Evolutionary conservation across 2,797 vertebrate species (phyloP).

Genomic region (Oreochromis grahami): DNA sequence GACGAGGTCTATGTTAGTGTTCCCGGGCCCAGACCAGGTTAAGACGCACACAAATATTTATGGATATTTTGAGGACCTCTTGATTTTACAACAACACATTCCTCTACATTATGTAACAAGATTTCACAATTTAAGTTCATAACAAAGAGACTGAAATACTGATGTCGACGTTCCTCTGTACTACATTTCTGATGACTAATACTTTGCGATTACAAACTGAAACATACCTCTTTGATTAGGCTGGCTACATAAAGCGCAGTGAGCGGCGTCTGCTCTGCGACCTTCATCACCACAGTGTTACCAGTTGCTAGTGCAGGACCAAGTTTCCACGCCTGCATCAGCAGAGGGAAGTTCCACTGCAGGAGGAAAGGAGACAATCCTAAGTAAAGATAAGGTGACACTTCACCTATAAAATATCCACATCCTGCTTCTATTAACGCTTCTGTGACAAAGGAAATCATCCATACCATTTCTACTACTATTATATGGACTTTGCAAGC

Average conservation of each 20-base stretch:
- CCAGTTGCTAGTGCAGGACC: slow-evolving; percentile 93
- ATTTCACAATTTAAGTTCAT: background rate
- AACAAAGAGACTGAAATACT: background rate
- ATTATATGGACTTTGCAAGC: background rate
- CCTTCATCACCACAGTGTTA: slow-evolving; percentile 96
- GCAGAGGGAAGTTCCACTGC: slow-evolving; percentile 96
- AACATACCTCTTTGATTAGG: slow-evolving; percentile 85
- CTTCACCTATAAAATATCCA: background rate
- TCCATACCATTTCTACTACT: rapidly evolving
- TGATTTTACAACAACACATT: background rate
- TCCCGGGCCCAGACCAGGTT: rapidly evolving
- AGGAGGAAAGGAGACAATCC: background rate
- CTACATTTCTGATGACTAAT: rapidly evolving
- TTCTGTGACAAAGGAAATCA: background rate
- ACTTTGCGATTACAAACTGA: background rate
- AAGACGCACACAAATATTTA: background rate
- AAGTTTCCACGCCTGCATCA: slow-evolving; percentile 95
- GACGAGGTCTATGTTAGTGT: background rate
- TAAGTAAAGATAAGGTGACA: background rate
- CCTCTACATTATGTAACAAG: background rate
- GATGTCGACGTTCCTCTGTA: background rate
- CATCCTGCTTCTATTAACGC: background rate
- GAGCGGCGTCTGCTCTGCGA: slow-evolving; percentile 93
- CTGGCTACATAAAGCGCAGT: slow-evolving; percentile 89
- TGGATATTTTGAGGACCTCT: background rate